Base-by-base conservation (phyloP, 1,140 invertebrate genomes). In the Leptonema lineaticorne region DNA sequence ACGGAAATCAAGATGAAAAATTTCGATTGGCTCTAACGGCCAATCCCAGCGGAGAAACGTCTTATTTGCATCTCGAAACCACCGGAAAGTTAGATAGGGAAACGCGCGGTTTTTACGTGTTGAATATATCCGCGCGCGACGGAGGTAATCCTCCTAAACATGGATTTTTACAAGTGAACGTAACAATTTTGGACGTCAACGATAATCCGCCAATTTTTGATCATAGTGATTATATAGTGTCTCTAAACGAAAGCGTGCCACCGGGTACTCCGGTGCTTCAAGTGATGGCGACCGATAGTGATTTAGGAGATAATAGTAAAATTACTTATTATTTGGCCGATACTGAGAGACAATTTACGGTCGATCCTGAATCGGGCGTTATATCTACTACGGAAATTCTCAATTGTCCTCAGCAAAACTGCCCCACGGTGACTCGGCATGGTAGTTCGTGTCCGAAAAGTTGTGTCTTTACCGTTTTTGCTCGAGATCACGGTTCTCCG, bases 131-230 rank as follows among this genome's bases (percentile, higher is more conserved):
- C 18, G 95, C 93, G 0, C 83, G 89, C 56, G 95, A 97, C 80
- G 90, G 92, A 1, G 94, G 94, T 2, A 84, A 79, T 60, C 93
- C 93, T 2, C 86, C 92, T 0, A 86, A 88, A 71, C 86, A 89
- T 68, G 95, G 94, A 20, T 96, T 89, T 77, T 80, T 96, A 16
- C 86, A 91, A 78, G 92, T 97, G n/a, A 94, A 95, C 77, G 91
- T 96, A 8, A 91, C 90, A 14, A 91, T 96, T 63, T 79, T 96
- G 58, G 96, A 97, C 78, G 93, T 95, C 0, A 97, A 98, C 76
- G 95, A 98, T 76, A 96, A 97, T 80, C 92, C 94, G 16, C 96
- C 96, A 24, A 90, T 95, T 57, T 96, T 97, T 73, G 92, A 94
- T 75, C 92, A 95, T 75, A 92, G 90, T 80, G 94, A 96, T 75